Percentiles rank a stretch among this genome's conserved stretches.
Evolutionary conservation across 2,888 invertebrate genomes (phyloP).

Genomic region (Drosophila nigritarsus): DNA sequence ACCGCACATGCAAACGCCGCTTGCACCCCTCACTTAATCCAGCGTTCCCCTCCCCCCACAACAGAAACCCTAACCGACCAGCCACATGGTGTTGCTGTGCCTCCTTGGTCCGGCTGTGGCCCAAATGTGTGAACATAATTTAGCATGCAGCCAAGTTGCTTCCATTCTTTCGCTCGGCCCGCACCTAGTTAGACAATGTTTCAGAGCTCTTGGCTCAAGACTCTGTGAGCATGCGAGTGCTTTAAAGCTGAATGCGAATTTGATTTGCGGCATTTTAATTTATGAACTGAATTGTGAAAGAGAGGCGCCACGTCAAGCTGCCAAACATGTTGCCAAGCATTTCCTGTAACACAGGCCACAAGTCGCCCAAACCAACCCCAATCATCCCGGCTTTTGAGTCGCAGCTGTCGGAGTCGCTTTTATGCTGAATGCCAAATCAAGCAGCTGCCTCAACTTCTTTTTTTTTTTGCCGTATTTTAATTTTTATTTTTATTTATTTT

Average conservation of each 20-base stretch:
- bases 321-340: slow-evolving; percentile 71
- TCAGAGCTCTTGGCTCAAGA: slow-evolving; percentile 26
- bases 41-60: neutral
- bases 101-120: slow-evolving; percentile 61
- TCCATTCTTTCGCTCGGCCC: slow-evolving; percentile 29
- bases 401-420: slow-evolving; percentile 67
- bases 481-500: slow-evolving; percentile 32
- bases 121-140: slow-evolving; percentile 81
- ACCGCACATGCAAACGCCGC: slow-evolving; percentile 71
- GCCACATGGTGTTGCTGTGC: slow-evolving; percentile 40
- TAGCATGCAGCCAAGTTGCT: slow-evolving; percentile 67
- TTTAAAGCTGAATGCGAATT: slow-evolving; percentile 75
- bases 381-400: slow-evolving; percentile 29
- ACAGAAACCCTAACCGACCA: slow-evolving; percentile 4
- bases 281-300: slow-evolving; percentile 70
- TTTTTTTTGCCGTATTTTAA: slow-evolving; percentile 42
- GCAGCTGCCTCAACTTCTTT: slow-evolving; percentile 53
- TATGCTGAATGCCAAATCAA: slow-evolving; percentile 74
- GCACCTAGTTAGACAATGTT: slow-evolving; percentile 54
- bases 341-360: slow-evolving; percentile 48
- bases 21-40: slow-evolving; percentile 7
- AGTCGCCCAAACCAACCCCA: slow-evolving; percentile 21
- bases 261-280: slow-evolving; percentile 83
- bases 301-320: slow-evolving; percentile 61
- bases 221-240: slow-evolving; percentile 28